phyloP scores from a whole-genome alignment of 2,113 vertebrate species.

The Lophura nycthemera region DNA sequence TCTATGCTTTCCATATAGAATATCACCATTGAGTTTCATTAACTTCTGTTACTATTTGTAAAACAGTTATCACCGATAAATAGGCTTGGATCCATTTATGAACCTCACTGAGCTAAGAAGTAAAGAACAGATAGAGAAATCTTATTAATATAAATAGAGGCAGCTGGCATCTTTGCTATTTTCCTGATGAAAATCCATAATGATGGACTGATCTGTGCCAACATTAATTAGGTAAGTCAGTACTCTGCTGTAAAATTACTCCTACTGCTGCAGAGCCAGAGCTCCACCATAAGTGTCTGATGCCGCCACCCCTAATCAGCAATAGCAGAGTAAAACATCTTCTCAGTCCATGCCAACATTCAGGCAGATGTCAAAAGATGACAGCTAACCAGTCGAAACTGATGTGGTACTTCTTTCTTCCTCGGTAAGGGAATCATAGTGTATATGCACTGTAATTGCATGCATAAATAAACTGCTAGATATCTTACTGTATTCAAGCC shows the following conservation, averaged over 20 bases:
- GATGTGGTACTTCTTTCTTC: not conserved
- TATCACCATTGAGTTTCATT: conserved; percentile 50
- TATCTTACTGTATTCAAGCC: not conserved
- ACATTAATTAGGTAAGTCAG: conserved; percentile 55
- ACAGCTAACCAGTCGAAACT: not conserved
- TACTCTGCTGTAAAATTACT: conserved; percentile 46
- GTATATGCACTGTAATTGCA: not conserved
- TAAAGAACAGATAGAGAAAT: conserved; percentile 43
- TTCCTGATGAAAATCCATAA: conserved; percentile 46
- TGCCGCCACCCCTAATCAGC: not conserved
- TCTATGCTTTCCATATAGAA: not conserved
- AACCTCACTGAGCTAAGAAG: conserved; percentile 38
- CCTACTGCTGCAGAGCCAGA: not conserved
- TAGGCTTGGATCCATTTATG: conserved; percentile 25
- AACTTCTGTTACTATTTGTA: conserved; percentile 48
- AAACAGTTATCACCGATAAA: conserved; percentile 42
- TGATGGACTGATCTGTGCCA: conserved; percentile 29
- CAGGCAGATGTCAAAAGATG: not conserved
- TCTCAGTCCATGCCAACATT: not conserved
- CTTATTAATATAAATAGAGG: conserved; percentile 58
- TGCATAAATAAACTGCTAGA: not conserved
- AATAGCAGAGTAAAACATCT: not conserved
- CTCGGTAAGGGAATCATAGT: not conserved
- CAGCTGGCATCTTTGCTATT: conserved; percentile 53
- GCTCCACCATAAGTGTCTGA: not conserved